Percentiles rank a stretch among this genome's conserved stretches.
These are phyloP conservation scores for Onychomys arenicola DNA, from an alignment of 2,797 vertebrate species.

Conservation along the genomic window DNA sequence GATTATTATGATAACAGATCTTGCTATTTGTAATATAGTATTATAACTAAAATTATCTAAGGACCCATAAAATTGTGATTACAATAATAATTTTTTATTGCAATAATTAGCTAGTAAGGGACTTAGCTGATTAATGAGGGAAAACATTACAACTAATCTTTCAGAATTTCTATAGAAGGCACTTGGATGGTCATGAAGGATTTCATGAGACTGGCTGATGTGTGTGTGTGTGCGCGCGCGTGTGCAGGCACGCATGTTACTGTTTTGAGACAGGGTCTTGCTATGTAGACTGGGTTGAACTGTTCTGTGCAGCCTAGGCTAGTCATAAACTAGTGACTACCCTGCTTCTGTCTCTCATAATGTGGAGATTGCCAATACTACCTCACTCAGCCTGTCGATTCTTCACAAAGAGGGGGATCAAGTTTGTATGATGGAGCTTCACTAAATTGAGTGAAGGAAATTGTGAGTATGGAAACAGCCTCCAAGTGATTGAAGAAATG, in stretches of 20 bases:
- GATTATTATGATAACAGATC: not conserved
- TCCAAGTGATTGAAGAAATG: not conserved
- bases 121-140: not conserved
- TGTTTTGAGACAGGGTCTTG: not conserved
- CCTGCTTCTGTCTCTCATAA: not conserved
- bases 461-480: not conserved
- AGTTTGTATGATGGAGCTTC: not conserved
- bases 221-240: not conserved
- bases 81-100: not conserved
- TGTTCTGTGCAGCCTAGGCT: not conserved
- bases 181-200: not conserved
- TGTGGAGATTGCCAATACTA: not conserved
- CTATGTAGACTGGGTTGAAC: not conserved
- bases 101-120: not conserved
- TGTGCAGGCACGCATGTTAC: not conserved
- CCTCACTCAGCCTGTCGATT: not conserved
- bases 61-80: not conserved
- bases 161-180: not conserved
- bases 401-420: not conserved
- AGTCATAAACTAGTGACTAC: not conserved
- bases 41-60: not conserved
- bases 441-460: not conserved
- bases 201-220: not conserved
- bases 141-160: not conserved
- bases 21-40: not conserved